These are phyloP conservation scores for Exaiptasia diaphana DNA, from an alignment of 64 coral and sea anemone species.

Conservation along the genomic window DNA sequence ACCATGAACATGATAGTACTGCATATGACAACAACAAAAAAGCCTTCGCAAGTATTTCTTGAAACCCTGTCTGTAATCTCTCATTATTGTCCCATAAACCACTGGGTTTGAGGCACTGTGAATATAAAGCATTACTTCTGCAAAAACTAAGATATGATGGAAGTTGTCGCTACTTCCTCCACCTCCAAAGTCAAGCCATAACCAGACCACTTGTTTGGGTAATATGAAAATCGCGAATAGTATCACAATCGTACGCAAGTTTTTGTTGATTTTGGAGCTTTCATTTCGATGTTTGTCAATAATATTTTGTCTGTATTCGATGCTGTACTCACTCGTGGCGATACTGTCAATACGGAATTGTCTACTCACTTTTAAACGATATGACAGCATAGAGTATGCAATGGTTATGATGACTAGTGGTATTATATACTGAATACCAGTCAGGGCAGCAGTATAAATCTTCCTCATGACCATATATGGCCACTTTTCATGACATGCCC, in stretches of 20 bases:
- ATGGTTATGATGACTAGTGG: slow-evolving; percentile 61
- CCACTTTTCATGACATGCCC: slow-evolving; percentile 52
- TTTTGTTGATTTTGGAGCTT: slow-evolving; percentile 77
- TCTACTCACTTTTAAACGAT: not conserved
- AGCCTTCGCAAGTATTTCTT: slow-evolving; percentile 19
- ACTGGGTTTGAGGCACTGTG: slow-evolving; percentile 82
- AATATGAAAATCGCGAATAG: slow-evolving; percentile 77
- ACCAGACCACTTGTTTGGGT: slow-evolving; percentile 76
- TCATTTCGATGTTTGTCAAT: slow-evolving; percentile 2
- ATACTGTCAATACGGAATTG: not conserved
- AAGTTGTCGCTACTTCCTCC: slow-evolving; percentile 38
- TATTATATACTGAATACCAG: slow-evolving; percentile 51
- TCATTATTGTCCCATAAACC: slow-evolving; percentile 69
- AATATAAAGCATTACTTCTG: slow-evolving; percentile 70
- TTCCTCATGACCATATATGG: slow-evolving; percentile 42
- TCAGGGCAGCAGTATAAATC: slow-evolving; percentile 38
- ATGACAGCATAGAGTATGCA: slow-evolving; percentile 52
- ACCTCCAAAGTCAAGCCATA: slow-evolving; percentile 74
- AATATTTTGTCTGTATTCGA: not conserved
- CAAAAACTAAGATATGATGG: slow-evolving; percentile 46
- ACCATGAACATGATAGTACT: too few relatives aligned
- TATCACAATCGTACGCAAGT: slow-evolving; percentile 57
- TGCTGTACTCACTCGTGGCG: not conserved
- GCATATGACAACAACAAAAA: not conserved
- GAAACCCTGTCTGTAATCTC: slow-evolving; percentile 66